A percentile compares a stretch with the other conserved stretches of the same genome.
phyloP scores from a whole-genome alignment of 2,113 vertebrate genomes.

The Sminthopsis crassicaudata region DNA sequence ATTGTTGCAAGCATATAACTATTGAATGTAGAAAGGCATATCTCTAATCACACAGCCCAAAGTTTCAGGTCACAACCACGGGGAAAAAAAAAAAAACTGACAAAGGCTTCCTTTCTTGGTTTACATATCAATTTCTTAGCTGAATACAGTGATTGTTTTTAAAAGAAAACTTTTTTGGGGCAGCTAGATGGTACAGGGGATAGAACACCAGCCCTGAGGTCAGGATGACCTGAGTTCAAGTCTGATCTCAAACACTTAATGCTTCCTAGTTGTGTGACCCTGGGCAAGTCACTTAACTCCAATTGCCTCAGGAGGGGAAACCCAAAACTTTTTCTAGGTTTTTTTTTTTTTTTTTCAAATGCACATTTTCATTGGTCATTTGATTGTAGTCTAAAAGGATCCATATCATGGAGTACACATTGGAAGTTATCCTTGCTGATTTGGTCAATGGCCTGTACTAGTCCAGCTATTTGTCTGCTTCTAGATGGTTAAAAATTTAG shows the following conservation, averaged over 20 bases:
- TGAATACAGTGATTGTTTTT: neutral
- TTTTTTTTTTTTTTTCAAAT: neutral
- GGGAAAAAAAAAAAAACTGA: neutral
- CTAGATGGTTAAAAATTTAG: neutral
- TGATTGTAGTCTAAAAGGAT: neutral
- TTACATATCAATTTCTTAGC: neutral
- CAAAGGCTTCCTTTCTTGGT: neutral
- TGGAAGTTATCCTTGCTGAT: neutral
- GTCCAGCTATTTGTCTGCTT: neutral
- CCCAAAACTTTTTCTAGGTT: neutral
- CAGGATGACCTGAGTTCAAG: too few species aligned
- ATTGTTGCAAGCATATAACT: neutral
- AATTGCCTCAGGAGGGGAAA: too few species aligned
- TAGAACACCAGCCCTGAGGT: too few species aligned
- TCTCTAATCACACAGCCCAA: neutral
- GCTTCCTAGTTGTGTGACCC: too few species aligned
- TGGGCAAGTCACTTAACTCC: too few species aligned
- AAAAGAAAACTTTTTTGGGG: too few species aligned
- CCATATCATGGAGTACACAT: neutral
- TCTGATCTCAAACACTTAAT: too few species aligned
- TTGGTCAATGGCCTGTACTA: neutral
- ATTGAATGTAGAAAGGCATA: neutral
- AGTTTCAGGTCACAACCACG: neutral
- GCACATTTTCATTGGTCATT: neutral
- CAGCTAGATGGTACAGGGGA: too few species aligned